Evolutionary conservation across 2,113 vertebrate species (phyloP), one percentile per base, ranked within the genome.

Genomic region (Leptosomus discolor): DNA sequence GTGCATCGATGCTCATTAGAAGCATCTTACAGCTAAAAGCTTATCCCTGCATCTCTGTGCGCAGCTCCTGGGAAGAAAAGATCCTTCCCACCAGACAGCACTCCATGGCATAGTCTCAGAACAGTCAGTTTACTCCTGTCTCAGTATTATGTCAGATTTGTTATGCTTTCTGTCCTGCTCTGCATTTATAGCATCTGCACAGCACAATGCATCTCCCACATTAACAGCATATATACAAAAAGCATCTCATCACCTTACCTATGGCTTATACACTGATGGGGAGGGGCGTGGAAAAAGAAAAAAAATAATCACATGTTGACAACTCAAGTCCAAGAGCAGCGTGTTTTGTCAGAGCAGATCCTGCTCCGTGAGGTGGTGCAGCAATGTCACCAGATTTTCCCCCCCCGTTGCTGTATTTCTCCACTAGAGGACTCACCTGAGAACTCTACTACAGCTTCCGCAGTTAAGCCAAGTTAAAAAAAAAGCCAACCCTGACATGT

Each of bases 391-490:
- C 61, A 56, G 27, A 27, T 34, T 61, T 64, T 67, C 56, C 36
- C 34, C 34, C 71, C 50, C 57, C 4, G 69, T 64, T 96, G 94
- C 93, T 32, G 60, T 18, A 5, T 91, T 91, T 95, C 93, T 96
- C 95, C 96, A 91, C 96, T 97, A 97, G 96, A 96, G 95, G 96
- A 92, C 96, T 80, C 95, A 95, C 95, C 91, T 93, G 93, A 92
- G 95, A 82, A 79, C 36, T 69, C 67, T 94, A 96, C 86, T 94
- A 96, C 86, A 34, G 95, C 89, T 95, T 65, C 94, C 78, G 95
- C 96, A 84, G 95, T 76, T 89, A 67, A 95, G 48, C 32, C 88
- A 86, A 91, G 94, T 91, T 65, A 77, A 81, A 82, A 93, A 65
- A 50, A 37, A 27, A 92, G 4, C 29, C 78, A 92, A 74, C 78